Evolutionary conservation across 2,113 vertebrate species (phyloP), one percentile per base, ranked within the genome.

Genomic region (Glaucidium brasilianum): DNA sequence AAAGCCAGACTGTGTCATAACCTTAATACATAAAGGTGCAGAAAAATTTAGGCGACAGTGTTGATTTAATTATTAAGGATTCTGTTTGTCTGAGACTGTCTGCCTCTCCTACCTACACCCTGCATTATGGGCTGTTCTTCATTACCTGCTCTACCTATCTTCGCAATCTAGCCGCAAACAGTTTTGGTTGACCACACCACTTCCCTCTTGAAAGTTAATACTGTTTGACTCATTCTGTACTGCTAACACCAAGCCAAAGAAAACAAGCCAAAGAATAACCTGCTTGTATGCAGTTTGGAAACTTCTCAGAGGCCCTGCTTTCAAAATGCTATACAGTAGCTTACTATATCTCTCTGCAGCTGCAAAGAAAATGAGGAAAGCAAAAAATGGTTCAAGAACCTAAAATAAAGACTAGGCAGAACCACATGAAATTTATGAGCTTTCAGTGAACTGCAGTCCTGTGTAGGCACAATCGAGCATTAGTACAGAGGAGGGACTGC

Each of bases 201-300:
- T 98, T 98, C 97, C 98, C 98, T 96, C 95, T 98, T 94, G 98
- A 98, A 98, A 98, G 98, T 97, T 97, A 98, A 98, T 98, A 97
- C 97, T 96, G 96, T 96, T 98, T 98, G 98, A 98, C 96, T 98
- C 98, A 98, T 97, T 98, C 98, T 75, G 95, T 17, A 63, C 97
- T 84, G 90, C 97, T 81, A 88, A 66, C 84, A 86, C 43, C 66
- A 68, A 96, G 98, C 98, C 98, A 98, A 98, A 98, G 98, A 98
- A 98, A 98, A 98, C 98, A 98, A 97, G 96, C 71, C 89, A 84
- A 97, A 98, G 98, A 98, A 98, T 98, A 98, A 98, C 95, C 95
- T 92, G 97, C 98, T 98, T 98, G 98, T 98, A 59, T 95, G 97
- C 95, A 93, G 85, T 92, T 96, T 97, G 98, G 97, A 98, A 97